Percentiles rank a stretch among this genome's conserved stretches.
phyloP scores from a whole-genome alignment of 2,797 vertebrate species.

The Euthynnus affinis region DNA sequence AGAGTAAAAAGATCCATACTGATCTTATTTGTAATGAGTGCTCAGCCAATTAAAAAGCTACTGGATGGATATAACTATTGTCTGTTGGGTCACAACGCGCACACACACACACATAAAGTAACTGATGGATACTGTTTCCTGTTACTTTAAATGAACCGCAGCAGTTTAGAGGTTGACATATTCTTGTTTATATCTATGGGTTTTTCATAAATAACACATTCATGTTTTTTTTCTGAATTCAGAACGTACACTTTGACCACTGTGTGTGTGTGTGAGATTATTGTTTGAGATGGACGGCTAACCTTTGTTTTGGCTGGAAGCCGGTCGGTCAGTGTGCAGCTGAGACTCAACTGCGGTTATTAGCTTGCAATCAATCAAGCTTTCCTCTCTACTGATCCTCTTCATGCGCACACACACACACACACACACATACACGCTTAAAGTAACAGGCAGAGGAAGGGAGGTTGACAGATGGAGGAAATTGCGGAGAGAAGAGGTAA shows the following conservation, averaged over 20 bases:
- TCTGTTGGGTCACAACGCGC: constrained; percentile 43
- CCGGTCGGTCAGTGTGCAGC: constrained; percentile 22
- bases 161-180: background rate
- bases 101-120: constrained; percentile 4
- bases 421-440: constrained; percentile 35
- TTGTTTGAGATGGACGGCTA: constrained; percentile 12
- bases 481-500: constrained; percentile 9
- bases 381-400: constrained; percentile 55
- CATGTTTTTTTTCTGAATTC: background rate
- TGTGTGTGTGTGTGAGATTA: background rate
- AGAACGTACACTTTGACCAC: background rate
- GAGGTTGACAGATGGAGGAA: constrained; percentile 6
- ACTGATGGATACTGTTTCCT: background rate
- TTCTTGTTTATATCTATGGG: background rate
- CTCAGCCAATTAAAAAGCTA: constrained; percentile 68
- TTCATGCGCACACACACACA: constrained; percentile 31
- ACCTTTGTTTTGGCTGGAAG: constrained; percentile 43
- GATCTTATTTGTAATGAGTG: constrained; percentile 71
- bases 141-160: background rate
- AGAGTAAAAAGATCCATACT: constrained; percentile 54
- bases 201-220: background rate
- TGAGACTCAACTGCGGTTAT: constrained; percentile 64
- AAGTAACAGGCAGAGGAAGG: background rate
- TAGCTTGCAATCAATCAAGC: constrained; percentile 76
- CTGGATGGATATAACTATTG: constrained; percentile 65